A percentile compares a stretch with the other conserved stretches of the same genome.
Conservation (phyloP, 2,113 vertebrate species). For the Pelusios castaneus region DNA sequence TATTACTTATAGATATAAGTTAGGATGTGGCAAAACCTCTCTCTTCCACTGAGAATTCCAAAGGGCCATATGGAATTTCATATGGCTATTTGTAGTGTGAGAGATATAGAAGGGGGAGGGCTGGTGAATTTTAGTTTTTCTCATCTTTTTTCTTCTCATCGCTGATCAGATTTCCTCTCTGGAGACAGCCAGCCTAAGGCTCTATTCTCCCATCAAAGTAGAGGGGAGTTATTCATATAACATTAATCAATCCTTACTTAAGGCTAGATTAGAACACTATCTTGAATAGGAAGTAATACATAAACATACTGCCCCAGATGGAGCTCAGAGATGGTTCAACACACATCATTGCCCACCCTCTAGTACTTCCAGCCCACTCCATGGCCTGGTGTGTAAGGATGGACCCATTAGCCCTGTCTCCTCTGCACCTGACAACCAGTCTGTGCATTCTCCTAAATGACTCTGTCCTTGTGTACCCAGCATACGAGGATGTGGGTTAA, state of each 20-base stretch:
- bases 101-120: neutral
- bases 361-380: neutral
- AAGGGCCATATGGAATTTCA: neutral
- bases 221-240: neutral
- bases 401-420: neutral
- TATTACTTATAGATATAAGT: neutral
- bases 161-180: neutral
- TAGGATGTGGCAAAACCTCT: fast-evolving
- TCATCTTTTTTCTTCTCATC: neutral
- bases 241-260: neutral
- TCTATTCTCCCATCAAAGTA: neutral
- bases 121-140: neutral
- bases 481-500: neutral
- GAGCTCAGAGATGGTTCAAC: neutral
- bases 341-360: neutral
- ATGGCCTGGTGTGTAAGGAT: neutral
- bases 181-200: neutral
- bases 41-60: neutral
- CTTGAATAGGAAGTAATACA: neutral
- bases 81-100: neutral
- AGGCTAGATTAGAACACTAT: neutral
- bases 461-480: neutral
- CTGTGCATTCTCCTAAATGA: neutral
- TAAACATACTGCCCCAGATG: neutral
- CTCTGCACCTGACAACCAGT: neutral